phyloP scores from a whole-genome alignment of 23 tunicate species.

The Halocynthia aurantium region DNA sequence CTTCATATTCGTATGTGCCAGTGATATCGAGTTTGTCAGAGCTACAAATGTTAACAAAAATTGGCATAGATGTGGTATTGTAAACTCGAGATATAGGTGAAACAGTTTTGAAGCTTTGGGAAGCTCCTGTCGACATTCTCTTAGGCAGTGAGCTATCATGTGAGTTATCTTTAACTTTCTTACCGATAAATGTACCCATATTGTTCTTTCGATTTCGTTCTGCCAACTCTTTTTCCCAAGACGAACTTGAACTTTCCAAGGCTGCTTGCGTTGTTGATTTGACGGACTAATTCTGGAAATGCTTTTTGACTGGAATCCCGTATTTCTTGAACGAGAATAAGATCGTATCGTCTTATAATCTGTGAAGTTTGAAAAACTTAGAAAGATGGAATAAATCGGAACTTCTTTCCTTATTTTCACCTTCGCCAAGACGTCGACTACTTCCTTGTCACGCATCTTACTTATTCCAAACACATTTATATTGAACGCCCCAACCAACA shows the following conservation, averaged over 20 bases:
- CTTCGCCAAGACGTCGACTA: not conserved
- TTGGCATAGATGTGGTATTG: no score
- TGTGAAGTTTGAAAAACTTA: not conserved
- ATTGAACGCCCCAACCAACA: slow-evolving; percentile 15
- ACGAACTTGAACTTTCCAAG: slow-evolving; percentile 12
- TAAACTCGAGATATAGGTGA: no score
- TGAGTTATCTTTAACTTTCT: not conserved
- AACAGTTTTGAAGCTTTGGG: no score
- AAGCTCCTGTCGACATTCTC: no score
- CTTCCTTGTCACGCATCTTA: slow-evolving; percentile 2
- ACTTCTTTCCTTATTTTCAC: not conserved
- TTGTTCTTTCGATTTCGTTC: slow-evolving; percentile 36
- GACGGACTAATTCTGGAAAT: slow-evolving; percentile 40
- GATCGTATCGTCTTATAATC: slow-evolving; percentile 40
- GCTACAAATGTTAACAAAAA: not conserved
- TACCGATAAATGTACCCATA: slow-evolving; percentile 38
- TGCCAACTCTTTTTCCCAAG: slow-evolving; percentile 21
- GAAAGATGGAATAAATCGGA: no score
- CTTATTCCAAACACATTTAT: slow-evolving; percentile 22
- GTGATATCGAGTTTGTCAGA: slow-evolving; percentile 24
- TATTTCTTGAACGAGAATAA: slow-evolving; percentile 36
- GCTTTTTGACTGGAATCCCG: slow-evolving; percentile 46
- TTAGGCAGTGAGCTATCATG: no score
- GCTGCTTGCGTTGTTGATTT: slow-evolving; percentile 14
- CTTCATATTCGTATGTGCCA: slow-evolving; percentile 17